phyloP scores from a whole-genome alignment of 2,113 vertebrate genomes.

The Xyrauchen texanus region DNA sequence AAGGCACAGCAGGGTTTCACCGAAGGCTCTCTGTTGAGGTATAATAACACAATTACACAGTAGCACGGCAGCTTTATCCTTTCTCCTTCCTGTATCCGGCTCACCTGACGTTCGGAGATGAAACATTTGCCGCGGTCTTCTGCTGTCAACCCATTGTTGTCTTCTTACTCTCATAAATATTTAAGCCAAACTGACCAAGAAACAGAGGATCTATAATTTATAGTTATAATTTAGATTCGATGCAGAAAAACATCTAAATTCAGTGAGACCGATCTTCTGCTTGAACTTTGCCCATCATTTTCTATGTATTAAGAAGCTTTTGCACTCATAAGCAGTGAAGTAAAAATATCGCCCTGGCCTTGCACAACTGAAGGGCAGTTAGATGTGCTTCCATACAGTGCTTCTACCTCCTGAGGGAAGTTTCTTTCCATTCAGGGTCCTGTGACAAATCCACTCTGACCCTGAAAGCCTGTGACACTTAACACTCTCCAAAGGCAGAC shows the following conservation, averaged over 20 bases:
- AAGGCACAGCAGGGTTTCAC: slow-evolving; percentile 41
- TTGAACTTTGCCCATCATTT: slow-evolving; percentile 31
- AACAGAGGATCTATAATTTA: slow-evolving; percentile 25
- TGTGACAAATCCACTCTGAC: slow-evolving; percentile 27
- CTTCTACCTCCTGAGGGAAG: not conserved
- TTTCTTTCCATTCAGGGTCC: not conserved
- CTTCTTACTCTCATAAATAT: slow-evolving; percentile 43
- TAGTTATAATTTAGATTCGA: slow-evolving; percentile 22
- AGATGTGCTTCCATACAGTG: not conserved
- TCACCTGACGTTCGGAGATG: slow-evolving; percentile 30
- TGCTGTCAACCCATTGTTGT: slow-evolving; percentile 7
- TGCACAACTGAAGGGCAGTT: slow-evolving; percentile 23
- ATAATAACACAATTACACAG: slow-evolving; percentile 55
- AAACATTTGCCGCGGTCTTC: slow-evolving; percentile 16
- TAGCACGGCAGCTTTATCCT: slow-evolving; percentile 47
- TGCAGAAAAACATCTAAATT: not conserved
- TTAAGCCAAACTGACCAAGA: slow-evolving; percentile 30
- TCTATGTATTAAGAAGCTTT: not conserved
- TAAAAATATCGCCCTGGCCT: slow-evolving; percentile 26
- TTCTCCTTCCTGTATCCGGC: not conserved
- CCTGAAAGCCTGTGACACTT: not conserved
- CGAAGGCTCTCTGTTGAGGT: slow-evolving; percentile 31
- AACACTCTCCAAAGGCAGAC: not conserved
- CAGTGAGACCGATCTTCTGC: not conserved
- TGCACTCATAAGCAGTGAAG: slow-evolving; percentile 30